Base-by-base conservation (phyloP, 2,888 invertebrate species). In the Drosophila melanosoma region DNA sequence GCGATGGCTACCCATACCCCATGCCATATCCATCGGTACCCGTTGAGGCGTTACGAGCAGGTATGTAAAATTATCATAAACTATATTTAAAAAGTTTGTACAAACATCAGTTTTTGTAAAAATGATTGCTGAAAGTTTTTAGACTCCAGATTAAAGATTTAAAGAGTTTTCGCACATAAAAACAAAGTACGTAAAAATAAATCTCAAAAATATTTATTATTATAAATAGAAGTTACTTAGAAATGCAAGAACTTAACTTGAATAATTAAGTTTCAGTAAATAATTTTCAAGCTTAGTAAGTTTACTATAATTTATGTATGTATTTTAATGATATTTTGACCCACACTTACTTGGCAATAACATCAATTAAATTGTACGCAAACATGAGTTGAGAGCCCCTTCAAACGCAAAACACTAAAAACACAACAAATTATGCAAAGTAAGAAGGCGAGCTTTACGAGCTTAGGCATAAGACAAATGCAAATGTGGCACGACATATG, bases 11-110 rank as follows among this genome's bases (percentile, higher is more conserved):
- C 92, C 97, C 98, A 0, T 98, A 98, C 94, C 97, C 97, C 77
- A 97, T 98, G 94, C 97, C 98, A 32, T 98, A 98, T 92, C 97
- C 97, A 20, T 97, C 97, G 79, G 97, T 97, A 81, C 97, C 97
- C 40, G 97, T 97, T 95, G 97, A 97, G 90, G 97, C 97, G 33
- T 94, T 97, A 74, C 94, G 97, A 94, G 97, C 97, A 92, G 97
- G 97, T 97, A 90, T 95, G 96, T 93, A 51, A n/a, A 0, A 48
- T 11, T 26, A 42, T 57, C 3, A 1, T 12, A 53, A 53, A 45
- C 20, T 45, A 45, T 7, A 0, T 7, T 3, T 3, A 42, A 42
- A 20, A 4, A 3, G 3, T 38, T 17, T 38, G 17, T 17, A 10
- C 38, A 3, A 0, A 17, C 38, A 7, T 17, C 8, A 0, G 7